These are phyloP conservation scores for Tapirus terrestris DNA, from an alignment of 2,113 vertebrate species.

Conservation along the genomic window DNA sequence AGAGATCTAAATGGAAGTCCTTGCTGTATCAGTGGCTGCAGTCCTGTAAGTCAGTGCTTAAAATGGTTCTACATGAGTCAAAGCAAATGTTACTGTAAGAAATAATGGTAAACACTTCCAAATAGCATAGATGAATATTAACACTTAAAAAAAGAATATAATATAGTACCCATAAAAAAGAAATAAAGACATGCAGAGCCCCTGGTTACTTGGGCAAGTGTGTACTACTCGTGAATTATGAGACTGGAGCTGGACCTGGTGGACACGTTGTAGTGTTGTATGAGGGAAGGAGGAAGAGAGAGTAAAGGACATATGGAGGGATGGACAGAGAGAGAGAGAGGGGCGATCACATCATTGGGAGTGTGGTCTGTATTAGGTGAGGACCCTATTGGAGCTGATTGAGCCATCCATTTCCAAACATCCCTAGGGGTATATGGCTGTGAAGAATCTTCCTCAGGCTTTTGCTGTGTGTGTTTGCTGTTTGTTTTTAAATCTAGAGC, in stretches of 20 bases:
- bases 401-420: background rate
- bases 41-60: background rate
- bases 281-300: background rate
- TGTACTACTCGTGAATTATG: fast-evolving
- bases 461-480: background rate
- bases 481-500: background rate
- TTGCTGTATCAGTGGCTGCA: background rate
- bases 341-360: fast-evolving
- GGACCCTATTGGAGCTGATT: too few relatives aligned
- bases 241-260: background rate
- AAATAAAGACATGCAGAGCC: background rate
- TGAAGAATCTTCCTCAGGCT: background rate
- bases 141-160: background rate
- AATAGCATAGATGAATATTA: background rate
- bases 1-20: background rate
- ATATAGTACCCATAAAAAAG: background rate
- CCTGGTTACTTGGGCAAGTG: background rate
- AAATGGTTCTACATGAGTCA: background rate
- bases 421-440: background rate
- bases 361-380: background rate
- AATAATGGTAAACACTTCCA: background rate
- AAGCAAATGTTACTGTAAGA: background rate
- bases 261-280: fast-evolving
- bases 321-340: background rate
- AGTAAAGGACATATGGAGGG: background rate